Evolutionary conservation across 2,888 invertebrate genomes (phyloP).

Genomic region (Euplagia quadripunctaria): DNA sequence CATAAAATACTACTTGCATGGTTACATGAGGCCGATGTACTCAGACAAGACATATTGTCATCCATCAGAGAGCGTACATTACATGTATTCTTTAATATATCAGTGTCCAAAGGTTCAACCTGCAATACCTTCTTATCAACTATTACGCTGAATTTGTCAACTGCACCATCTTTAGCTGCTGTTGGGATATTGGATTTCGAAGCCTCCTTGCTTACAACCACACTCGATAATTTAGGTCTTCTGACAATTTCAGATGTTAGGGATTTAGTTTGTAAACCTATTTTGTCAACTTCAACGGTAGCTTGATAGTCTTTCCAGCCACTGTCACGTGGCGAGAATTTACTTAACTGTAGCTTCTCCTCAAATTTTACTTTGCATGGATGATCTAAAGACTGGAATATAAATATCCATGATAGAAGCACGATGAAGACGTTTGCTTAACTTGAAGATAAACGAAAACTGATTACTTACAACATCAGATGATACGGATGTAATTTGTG

Average conservation of each 20-base stretch:
- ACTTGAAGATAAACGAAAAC: too few species aligned
- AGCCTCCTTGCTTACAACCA: not conserved
- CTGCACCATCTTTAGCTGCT: not conserved
- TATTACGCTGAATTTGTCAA: not conserved
- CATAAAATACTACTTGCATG: not conserved
- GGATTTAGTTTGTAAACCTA: not conserved
- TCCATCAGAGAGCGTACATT: too few species aligned
- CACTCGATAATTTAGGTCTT: not conserved
- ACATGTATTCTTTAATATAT: not conserved
- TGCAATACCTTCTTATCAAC: not conserved
- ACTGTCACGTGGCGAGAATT: not conserved
- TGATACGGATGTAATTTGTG: not conserved
- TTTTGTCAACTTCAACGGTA: not conserved
- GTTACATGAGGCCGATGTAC: not conserved
- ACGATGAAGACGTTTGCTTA: not conserved
- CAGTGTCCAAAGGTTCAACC: too few species aligned
- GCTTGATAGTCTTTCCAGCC: not conserved
- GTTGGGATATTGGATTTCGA: not conserved
- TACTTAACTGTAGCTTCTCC: not conserved
- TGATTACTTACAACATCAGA: not conserved
- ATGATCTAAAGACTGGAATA: not conserved
- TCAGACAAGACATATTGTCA: not conserved
- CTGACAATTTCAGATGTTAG: not conserved
- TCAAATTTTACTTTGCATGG: constrained; percentile 2
- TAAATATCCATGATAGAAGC: not conserved